phyloP scores from a whole-genome alignment of 2,113 vertebrate species.

The Variabilichromis moorii region DNA sequence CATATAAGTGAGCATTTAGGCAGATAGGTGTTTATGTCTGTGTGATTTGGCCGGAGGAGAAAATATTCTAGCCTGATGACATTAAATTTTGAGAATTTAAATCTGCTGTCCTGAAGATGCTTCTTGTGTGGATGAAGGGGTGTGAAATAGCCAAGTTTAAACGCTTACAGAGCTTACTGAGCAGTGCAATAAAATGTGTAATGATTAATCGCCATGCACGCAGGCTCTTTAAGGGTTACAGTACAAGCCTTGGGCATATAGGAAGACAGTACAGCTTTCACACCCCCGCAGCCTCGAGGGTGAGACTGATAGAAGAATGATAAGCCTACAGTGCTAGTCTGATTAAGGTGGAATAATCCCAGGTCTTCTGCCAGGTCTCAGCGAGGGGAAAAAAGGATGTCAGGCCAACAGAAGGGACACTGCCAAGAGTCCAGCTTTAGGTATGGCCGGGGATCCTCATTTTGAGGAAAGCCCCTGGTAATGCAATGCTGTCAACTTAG shows the following conservation, averaged over 20 bases:
- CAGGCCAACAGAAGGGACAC: neutral
- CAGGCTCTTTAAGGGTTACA: neutral
- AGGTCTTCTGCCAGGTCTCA: conserved; percentile 8
- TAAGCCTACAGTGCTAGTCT: neutral
- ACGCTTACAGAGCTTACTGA: neutral
- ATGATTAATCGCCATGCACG: neutral
- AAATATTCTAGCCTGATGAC: neutral
- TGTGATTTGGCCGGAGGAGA: neutral
- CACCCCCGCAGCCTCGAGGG: neutral
- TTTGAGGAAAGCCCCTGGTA: neutral
- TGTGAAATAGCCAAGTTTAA: neutral
- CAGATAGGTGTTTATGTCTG: neutral
- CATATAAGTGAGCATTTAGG: neutral
- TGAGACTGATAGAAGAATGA: neutral
- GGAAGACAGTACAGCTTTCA: neutral
- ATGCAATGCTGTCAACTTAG: neutral
- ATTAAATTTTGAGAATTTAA: neutral
- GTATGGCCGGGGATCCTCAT: neutral
- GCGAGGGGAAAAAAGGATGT: neutral
- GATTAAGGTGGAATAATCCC: conserved; percentile 10
- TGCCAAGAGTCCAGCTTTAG: neutral
- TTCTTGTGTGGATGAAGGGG: neutral
- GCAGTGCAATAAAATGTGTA: neutral
- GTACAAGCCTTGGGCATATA: neutral
- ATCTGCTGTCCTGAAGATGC: neutral